These are phyloP conservation scores for Ceratina japonica DNA, from an alignment of 1,140 invertebrate genomes.

Conservation along the genomic window DNA sequence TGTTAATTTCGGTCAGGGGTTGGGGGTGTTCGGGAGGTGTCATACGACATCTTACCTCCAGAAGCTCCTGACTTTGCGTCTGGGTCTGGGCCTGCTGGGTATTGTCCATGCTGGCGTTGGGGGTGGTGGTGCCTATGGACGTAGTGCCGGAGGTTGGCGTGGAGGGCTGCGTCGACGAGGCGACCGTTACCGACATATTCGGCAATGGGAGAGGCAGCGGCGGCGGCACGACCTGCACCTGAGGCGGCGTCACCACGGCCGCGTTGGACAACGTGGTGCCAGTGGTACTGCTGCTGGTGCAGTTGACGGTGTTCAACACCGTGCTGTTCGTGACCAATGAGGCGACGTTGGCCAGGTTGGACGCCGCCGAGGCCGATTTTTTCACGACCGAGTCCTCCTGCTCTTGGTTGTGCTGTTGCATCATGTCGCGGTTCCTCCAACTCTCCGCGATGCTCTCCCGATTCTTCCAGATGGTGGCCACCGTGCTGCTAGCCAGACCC, in stretches of 20 bases:
- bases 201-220: slow-evolving; percentile 52
- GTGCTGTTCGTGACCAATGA: slow-evolving; percentile 40
- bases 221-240: slow-evolving; percentile 55
- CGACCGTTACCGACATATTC: slow-evolving; percentile 44
- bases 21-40: slow-evolving; percentile 50
- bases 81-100: slow-evolving; percentile 74
- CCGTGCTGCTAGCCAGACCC: slow-evolving; percentile 81
- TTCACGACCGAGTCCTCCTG: slow-evolving; percentile 45
- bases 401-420: slow-evolving; percentile 67
- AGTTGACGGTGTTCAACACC: slow-evolving; percentile 27
- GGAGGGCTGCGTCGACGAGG: slow-evolving; percentile 40
- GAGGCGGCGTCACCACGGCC: slow-evolving; percentile 41
- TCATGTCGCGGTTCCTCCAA: slow-evolving; percentile 77
- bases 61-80: slow-evolving; percentile 77
- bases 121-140: slow-evolving; percentile 61
- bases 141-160: slow-evolving; percentile 49
- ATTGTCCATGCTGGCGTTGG: slow-evolving; percentile 63
- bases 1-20: slow-evolving; percentile 6
- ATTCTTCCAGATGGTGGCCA: slow-evolving; percentile 83
- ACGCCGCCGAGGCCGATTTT: slow-evolving; percentile 37
- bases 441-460: slow-evolving; percentile 80
- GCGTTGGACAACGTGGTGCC: slow-evolving; percentile 35
- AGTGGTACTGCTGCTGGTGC: slow-evolving; percentile 37
- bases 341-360: slow-evolving; percentile 29
- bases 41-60: slow-evolving; percentile 77